A percentile compares a stretch with the other conserved stretches of the same genome.
These are phyloP conservation scores for Cyanoramphus novaezelandiae DNA, from an alignment of 2,113 vertebrate genomes.

Conservation along the genomic window DNA sequence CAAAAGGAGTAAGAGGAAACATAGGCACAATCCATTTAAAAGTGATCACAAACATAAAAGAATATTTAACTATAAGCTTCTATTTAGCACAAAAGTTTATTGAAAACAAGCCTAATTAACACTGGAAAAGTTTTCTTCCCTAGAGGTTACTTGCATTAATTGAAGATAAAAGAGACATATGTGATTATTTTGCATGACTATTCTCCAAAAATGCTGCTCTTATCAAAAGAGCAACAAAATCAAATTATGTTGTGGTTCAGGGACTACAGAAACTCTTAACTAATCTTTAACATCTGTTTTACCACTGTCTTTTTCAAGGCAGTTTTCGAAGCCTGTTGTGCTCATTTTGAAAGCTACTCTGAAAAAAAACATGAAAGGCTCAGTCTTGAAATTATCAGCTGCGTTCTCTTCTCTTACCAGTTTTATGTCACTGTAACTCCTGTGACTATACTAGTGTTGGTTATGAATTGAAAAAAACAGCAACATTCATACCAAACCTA, in stretches of 20 bases:
- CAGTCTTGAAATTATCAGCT: background rate
- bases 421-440: background rate
- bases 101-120: background rate
- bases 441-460: background rate
- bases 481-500: background rate
- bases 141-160: background rate
- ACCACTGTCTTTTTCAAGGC: background rate
- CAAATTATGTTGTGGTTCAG: background rate
- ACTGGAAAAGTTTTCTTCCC: background rate
- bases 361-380: background rate
- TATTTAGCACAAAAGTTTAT: background rate
- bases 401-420: background rate
- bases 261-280: background rate
- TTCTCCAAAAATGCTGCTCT: background rate
- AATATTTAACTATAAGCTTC: background rate
- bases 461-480: background rate
- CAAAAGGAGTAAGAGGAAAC: background rate
- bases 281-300: constrained; percentile 23
- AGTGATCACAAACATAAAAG: background rate
- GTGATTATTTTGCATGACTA: background rate
- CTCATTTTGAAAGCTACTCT: background rate
- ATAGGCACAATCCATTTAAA: background rate
- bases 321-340: background rate
- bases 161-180: background rate
- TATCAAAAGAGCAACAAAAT: constrained; percentile 7